Base-by-base conservation (phyloP, 1,140 invertebrate genomes). In the Lucilia cuprina region DNA sequence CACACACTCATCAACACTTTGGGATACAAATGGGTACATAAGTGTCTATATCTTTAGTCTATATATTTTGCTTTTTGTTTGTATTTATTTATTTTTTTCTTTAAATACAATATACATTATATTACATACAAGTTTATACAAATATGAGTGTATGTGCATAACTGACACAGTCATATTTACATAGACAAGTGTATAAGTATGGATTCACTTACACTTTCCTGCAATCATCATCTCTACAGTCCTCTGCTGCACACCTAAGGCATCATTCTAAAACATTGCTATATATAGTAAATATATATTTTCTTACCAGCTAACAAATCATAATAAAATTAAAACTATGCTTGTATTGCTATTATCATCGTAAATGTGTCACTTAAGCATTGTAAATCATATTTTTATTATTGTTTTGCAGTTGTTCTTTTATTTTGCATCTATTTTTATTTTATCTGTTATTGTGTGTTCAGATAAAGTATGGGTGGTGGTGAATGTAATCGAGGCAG, bases 301-400 rank as follows among this genome's bases (percentile, higher is more conserved):
- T 70, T 21, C 65, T 21, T 70, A 70, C 21, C 7, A 9, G 77
- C n/a, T 25, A 21, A 80, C 77, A 80, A 80, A 80, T 80, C 77
- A 80, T 80, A 80, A 80, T 80, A 80, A 50, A 80, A 80, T n/a
- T 80, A 80, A 49, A 21, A 49, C 50, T 80, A 80, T 80, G 77
- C 19, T 21, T 49, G 35, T 21, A 13, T 17, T 50, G 77, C 49
- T 41, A 80, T 80, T 80, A 49, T 47, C 47, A 80, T 80, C 77
- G 21, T 80, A 80, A 80, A 80, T 80, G 77, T 80, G 77, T 80
- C 77, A 80, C 77, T 49, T 8, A 21, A 41, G 77, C 50, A 49
- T 21, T 80, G 77, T 80, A 80, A 50, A 80, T 80, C 13, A 80
- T 80, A n/a, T 0, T 80, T 35, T 50, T 78, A 49, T 50, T 78